These are phyloP conservation scores for Bombyx mandarina DNA, from an alignment of 1,140 invertebrate species.

Conservation along the genomic window DNA sequence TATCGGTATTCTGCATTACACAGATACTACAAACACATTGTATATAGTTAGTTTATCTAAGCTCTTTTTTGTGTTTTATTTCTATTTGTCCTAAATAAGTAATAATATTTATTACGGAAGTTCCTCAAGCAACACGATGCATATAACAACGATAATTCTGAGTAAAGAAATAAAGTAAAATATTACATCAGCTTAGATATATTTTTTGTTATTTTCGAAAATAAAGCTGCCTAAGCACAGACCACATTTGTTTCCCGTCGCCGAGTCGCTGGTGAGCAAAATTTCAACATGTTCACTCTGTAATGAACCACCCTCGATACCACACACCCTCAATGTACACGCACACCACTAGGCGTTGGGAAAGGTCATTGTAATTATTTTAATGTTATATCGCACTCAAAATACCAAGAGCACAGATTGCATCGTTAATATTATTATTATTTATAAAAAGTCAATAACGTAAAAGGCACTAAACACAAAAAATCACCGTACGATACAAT, in stretches of 20 bases:
- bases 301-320: conserved; percentile 16
- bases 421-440: conserved; percentile 1
- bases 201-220: no score
- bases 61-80: no score
- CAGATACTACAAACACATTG: no score
- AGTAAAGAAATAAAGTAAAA: no score
- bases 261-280: conserved; percentile 75
- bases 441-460: conserved; percentile 2
- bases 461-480: conserved; percentile 4
- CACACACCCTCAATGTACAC: conserved; percentile 12
- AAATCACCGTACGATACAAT: conserved; percentile 2
- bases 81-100: no score
- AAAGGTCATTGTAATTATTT: conserved; percentile 18
- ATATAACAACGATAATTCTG: no score
- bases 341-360: conserved; percentile 17
- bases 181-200: no score
- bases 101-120: no score
- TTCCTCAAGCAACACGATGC: no score
- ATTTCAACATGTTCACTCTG: conserved; percentile 75
- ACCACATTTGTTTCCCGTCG: conserved; percentile 66
- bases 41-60: no score
- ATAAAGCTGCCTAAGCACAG: conserved; percentile 23
- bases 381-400: not conserved
- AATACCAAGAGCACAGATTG: conserved; percentile 1
- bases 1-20: no score